These are phyloP conservation scores for Cheilosia vulpina DNA, from an alignment of 2,888 invertebrate genomes.

Conservation along the genomic window DNA sequence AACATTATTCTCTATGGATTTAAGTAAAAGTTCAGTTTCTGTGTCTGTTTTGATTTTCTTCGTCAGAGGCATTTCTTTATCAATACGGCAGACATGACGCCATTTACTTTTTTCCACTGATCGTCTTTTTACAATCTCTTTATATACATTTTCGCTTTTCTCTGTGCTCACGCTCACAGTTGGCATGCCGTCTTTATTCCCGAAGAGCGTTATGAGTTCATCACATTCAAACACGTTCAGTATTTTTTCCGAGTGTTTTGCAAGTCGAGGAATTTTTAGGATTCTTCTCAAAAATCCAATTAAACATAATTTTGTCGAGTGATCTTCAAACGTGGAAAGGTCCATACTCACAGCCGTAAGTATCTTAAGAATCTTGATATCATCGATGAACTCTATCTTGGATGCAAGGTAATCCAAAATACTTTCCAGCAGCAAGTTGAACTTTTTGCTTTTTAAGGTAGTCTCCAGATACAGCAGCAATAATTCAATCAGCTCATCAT, in stretches of 20 bases:
- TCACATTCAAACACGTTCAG: slow-evolving; percentile 15
- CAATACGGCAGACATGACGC: slow-evolving; percentile 2
- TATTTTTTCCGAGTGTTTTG: slow-evolving; percentile 19
- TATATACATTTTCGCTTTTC: slow-evolving; percentile 10
- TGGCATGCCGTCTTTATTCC: background rate
- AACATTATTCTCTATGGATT: slow-evolving; percentile 26
- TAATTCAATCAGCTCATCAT: slow-evolving; percentile 19
- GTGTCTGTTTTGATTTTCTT: slow-evolving; percentile 21
- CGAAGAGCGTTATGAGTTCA: slow-evolving; percentile 1
- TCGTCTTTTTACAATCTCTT: slow-evolving; percentile 13
- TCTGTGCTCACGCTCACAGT: background rate
- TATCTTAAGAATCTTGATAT: slow-evolving; percentile 19
- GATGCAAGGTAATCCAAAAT: slow-evolving; percentile 38
- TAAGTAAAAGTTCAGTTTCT: slow-evolving; percentile 15
- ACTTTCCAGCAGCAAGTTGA: slow-evolving; percentile 23
- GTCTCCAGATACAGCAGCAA: slow-evolving; percentile 13
- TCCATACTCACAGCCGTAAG: slow-evolving; percentile 17
- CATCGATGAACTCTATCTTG: slow-evolving; percentile 18
- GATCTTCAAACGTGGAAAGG: slow-evolving; percentile 2
- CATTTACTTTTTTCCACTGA: background rate
- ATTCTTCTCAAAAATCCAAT: slow-evolving; percentile 18
- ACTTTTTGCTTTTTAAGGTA: slow-evolving; percentile 14
- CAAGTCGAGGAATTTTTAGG: slow-evolving; percentile 8
- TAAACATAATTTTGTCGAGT: slow-evolving; percentile 21
- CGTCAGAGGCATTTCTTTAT: background rate